Evolutionary conservation across 2,888 invertebrate species (phyloP).

Genomic region (Pilophorus perplexus): DNA sequence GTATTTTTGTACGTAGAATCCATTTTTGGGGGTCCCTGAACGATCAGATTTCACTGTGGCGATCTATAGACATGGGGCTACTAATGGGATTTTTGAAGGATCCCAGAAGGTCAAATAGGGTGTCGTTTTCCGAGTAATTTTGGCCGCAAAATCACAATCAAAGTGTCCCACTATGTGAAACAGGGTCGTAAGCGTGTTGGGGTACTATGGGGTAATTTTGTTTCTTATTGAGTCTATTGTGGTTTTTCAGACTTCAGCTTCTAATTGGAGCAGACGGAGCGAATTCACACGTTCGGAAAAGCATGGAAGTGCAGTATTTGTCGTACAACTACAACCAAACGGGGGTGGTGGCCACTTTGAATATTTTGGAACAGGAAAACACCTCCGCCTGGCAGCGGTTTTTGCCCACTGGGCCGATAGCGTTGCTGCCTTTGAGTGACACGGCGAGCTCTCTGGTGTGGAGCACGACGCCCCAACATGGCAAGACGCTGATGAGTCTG

Average conservation of each 20-base stretch:
- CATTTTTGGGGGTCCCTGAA: too few relatives aligned
- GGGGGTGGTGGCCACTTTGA: constrained; percentile 90
- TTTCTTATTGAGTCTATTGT: not conserved
- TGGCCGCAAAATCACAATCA: too few relatives aligned
- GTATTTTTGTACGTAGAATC: too few relatives aligned
- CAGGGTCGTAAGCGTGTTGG: too few relatives aligned
- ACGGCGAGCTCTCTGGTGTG: constrained; percentile 83
- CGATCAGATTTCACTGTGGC: too few relatives aligned
- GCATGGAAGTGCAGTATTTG: constrained; percentile 77
- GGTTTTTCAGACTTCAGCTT: not conserved
- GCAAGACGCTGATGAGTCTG: constrained; percentile 68
- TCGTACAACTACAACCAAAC: constrained; percentile 83
- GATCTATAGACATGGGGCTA: too few relatives aligned
- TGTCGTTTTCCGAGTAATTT: too few relatives aligned
- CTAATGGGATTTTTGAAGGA: too few relatives aligned
- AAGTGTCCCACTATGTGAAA: too few relatives aligned
- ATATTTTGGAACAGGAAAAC: constrained; percentile 29
- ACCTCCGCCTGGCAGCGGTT: constrained; percentile 94
- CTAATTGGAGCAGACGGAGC: constrained; percentile 90
- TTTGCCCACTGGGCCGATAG: constrained; percentile 87
- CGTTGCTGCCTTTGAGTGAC: constrained; percentile 71
- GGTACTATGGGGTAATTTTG: not conserved
- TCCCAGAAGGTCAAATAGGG: too few relatives aligned
- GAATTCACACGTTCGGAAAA: constrained; percentile 79
- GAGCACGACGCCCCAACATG: constrained; percentile 75